phyloP scores from a whole-genome alignment of 1,140 invertebrate species.

The Drosophila orena region DNA sequence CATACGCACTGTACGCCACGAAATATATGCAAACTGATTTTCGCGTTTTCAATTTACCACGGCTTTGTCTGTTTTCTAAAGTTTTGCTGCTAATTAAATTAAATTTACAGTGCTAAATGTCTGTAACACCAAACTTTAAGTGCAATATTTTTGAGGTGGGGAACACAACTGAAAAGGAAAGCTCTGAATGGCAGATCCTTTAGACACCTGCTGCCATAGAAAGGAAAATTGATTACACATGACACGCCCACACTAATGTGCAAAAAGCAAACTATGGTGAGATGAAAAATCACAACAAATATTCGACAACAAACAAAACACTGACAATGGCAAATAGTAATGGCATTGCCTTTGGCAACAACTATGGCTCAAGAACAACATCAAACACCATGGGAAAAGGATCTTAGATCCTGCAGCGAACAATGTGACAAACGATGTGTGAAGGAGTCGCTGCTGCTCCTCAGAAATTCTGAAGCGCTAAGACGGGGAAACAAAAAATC shows the following conservation, averaged over 20 bases:
- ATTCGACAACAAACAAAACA: slow-evolving; percentile 68
- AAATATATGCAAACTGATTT: slow-evolving; percentile 73
- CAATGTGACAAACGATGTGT: slow-evolving; percentile 83
- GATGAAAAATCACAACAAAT: slow-evolving; percentile 83
- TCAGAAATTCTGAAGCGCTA: slow-evolving; percentile 60
- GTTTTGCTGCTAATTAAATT: slow-evolving; percentile 67
- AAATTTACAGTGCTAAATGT: slow-evolving; percentile 25
- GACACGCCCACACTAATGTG: slow-evolving; percentile 61
- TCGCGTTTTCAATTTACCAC: slow-evolving; percentile 50
- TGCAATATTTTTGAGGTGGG: neutral
- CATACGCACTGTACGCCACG: slow-evolving; percentile 76
- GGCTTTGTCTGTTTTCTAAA: slow-evolving; percentile 25
- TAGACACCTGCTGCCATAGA: slow-evolving; percentile 40
- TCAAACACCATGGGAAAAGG: slow-evolving; percentile 46
- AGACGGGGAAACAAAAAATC: slow-evolving; percentile 46
- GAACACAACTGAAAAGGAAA: slow-evolving; percentile 24
- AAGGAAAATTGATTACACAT: slow-evolving; percentile 72
- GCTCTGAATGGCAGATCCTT: slow-evolving; percentile 21
- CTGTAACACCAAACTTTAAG: slow-evolving; percentile 4
- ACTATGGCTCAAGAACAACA: slow-evolving; percentile 35
- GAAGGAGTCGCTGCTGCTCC: slow-evolving; percentile 64
- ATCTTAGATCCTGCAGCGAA: slow-evolving; percentile 40
- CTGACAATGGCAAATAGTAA: slow-evolving; percentile 81
- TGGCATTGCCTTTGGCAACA: slow-evolving; percentile 68
- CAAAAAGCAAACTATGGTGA: slow-evolving; percentile 52